Conservation (phyloP, 1,140 invertebrate genomes). For the Bilobella aurantiaca region DNA sequence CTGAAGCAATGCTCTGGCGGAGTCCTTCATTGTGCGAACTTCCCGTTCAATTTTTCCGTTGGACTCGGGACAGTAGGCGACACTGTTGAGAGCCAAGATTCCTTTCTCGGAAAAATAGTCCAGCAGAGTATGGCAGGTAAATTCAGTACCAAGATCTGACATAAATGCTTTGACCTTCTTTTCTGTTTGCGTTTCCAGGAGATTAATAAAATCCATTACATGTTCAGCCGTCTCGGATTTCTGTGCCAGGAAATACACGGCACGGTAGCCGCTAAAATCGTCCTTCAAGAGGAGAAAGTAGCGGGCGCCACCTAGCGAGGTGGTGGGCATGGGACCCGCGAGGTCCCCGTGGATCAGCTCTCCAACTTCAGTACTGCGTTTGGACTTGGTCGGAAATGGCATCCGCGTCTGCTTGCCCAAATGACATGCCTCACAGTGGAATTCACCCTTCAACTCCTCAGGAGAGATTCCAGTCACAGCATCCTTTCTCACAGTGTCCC, state of each 20-base stretch:
- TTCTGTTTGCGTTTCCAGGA: conserved; percentile 15
- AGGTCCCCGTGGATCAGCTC: conserved; percentile 37
- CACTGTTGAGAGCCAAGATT: not conserved
- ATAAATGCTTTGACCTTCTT: conserved; percentile 30
- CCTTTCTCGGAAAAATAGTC: not conserved
- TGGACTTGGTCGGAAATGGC: conserved; percentile 8
- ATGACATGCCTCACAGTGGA: conserved; percentile 9
- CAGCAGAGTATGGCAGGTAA: too few relatives aligned
- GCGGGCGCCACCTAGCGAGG: conserved; percentile 37
- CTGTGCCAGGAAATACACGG: conserved; percentile 40
- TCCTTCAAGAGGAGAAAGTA: conserved; percentile 42
- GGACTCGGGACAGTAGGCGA: conserved; percentile 1
- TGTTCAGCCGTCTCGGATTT: conserved; percentile 39
- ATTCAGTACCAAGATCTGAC: conserved; percentile 27
- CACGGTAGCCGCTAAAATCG: conserved; percentile 39
- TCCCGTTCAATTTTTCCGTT: conserved; percentile 17
- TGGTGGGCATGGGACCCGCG: conserved; percentile 41
- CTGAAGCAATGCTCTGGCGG: conserved; percentile 31
- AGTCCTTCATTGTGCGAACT: conserved; percentile 28
- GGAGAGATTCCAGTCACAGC: conserved; percentile 12
- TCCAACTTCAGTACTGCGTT: not conserved
- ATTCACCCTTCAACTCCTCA: conserved; percentile 3
- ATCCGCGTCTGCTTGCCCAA: conserved; percentile 1
- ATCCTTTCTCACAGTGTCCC: conserved; percentile 6
- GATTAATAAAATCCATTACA: conserved; percentile 38